A percentile compares a stretch with the other conserved stretches of the same genome.
These are phyloP conservation scores for Holacanthella duospinosa DNA, from an alignment of 2,888 invertebrate species.

Conservation along the genomic window DNA sequence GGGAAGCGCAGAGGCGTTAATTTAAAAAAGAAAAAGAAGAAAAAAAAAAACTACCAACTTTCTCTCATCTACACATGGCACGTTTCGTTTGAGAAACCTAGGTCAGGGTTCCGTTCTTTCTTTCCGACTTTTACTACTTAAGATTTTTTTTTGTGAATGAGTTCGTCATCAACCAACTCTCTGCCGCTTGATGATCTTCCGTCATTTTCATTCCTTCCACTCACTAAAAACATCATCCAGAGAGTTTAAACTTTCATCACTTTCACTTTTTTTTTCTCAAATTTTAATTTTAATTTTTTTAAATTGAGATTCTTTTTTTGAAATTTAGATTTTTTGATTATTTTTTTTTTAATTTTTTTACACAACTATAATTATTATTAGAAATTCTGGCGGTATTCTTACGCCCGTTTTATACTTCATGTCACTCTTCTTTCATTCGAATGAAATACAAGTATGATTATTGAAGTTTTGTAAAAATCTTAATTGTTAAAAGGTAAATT, in stretches of 20 bases:
- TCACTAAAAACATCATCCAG: not conserved
- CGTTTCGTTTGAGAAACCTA: not conserved
- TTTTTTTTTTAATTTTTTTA: too few species aligned
- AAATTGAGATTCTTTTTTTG: not conserved
- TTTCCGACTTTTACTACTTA: not conserved
- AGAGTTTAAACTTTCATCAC: too few species aligned
- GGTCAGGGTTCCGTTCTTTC: not conserved
- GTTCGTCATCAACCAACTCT: not conserved
- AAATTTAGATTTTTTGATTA: not conserved
- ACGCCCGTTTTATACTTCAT: too few species aligned
- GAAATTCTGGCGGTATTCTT: too few species aligned
- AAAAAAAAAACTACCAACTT: not conserved
- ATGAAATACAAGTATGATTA: too few species aligned
- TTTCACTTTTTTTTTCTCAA: too few species aligned
- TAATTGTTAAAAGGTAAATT: too few species aligned
- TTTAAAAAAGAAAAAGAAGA: not conserved
- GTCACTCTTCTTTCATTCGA: too few species aligned
- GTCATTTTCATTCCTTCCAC: not conserved
- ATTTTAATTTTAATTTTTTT: too few species aligned
- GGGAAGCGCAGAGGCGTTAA: conserved; percentile 6
- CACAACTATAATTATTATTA: too few species aligned
- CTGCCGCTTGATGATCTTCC: too few species aligned
- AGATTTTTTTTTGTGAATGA: not conserved
- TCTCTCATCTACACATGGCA: not conserved
- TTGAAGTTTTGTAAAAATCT: too few species aligned